Base-by-base conservation (phyloP, 2,113 vertebrate species). In the Pogona vitticeps region DNA sequence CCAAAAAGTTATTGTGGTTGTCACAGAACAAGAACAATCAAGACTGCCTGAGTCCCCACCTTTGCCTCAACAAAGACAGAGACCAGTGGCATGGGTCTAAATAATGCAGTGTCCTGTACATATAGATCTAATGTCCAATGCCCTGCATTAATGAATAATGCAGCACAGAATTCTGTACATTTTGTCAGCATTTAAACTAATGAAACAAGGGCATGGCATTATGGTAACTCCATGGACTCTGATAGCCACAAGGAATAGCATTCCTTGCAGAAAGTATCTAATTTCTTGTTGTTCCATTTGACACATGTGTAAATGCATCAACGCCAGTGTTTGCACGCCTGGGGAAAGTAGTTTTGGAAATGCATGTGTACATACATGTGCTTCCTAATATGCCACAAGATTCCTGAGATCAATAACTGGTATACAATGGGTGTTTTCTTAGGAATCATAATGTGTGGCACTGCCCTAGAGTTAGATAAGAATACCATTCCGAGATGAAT, bases 401-500 rank as follows among this genome's bases (percentile, higher is more conserved):
- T 79, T 86, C 38, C 12, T 80, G 28, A 40, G 28, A 42, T 68
- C 1, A 42, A 67, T n/a, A 68, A 42, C 40, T 3, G 71, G 18
- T 23, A 17, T 23, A 67, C 58, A 52, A 82, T 36, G 46, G 31
- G 6, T 76, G 9, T 76, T 72, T 38, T 14, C 33, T 38, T 61
- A 79, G n/a, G 58, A 58, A 76, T 21, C n/a, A 26, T 63, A 65
- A 28, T 52, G 40, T 52, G 61, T 76, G 23, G 15, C 13, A 23
- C 15, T 58, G n/a, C 23, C n/a, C 3, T 67, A 23, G 67, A 9
- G 17, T 38, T 36, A 65, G 28, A 36, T 76, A 21, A 65, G 59
- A 76, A 79, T 59, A 63, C 89, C 61, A 76, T 84, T 87, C 79
- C 23, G 52, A 58, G 56, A 67, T 88, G 42, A 85, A 79, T 68